These are phyloP conservation scores for Nephrotoma guestfalica DNA, from an alignment of 2,888 invertebrate species.

Conservation along the genomic window DNA sequence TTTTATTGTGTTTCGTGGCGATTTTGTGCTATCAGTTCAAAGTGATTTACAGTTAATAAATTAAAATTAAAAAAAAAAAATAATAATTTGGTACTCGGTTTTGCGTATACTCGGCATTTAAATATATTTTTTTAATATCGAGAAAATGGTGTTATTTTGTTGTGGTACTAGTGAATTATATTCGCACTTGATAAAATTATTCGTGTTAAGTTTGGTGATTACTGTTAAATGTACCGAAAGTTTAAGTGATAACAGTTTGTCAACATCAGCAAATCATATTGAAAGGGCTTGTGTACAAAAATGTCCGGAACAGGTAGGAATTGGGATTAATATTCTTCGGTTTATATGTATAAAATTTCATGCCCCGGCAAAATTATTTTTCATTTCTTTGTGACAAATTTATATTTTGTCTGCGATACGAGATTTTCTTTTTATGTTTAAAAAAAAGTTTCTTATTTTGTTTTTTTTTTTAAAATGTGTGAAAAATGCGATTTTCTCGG, in stretches of 20 bases:
- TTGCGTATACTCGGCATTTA: neutral
- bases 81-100: neutral
- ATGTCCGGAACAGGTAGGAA: conserved; percentile 10
- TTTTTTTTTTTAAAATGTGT: neutral
- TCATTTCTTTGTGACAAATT: neutral
- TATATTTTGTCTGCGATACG: neutral
- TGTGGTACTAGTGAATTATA: neutral
- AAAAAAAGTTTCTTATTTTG: neutral
- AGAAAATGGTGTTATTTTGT: neutral
- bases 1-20: neutral
- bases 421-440: neutral
- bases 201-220: neutral
- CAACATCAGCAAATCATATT: conserved; percentile 3
- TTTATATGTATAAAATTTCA: neutral
- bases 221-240: neutral
- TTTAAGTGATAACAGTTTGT: neutral
- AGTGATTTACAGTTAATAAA: neutral
- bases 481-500: neutral
- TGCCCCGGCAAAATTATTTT: neutral
- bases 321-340: too few species aligned
- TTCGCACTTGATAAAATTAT: neutral
- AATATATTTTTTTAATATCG: neutral
- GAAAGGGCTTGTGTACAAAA: conserved; percentile 7
- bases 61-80: neutral
- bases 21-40: neutral